Conservation (phyloP, 2,888 invertebrate genomes). For the Chromoteleia sp. region DNA sequence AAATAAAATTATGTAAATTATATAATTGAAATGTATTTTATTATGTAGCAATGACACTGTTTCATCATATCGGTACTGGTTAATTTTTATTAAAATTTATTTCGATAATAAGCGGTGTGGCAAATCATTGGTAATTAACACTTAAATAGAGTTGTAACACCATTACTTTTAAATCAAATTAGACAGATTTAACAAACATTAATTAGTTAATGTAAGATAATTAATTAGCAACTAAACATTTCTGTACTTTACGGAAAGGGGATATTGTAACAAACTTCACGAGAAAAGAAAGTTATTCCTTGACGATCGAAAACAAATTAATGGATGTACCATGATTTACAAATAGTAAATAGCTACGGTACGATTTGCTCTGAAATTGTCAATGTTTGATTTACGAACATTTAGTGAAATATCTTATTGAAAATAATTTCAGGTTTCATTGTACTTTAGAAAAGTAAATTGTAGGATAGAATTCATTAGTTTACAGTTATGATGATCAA, state of each 20-base stretch:
- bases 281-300: no score
- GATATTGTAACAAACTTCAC: no score
- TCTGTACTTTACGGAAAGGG: no score
- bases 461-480: background rate
- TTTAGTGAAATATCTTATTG: no score
- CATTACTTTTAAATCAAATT: slow-evolving; percentile 11
- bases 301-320: no score
- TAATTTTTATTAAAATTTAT: slow-evolving; percentile 27
- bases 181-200: background rate
- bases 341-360: no score
- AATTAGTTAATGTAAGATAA: background rate
- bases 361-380: no score
- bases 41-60: background rate
- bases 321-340: no score
- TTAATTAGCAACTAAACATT: background rate
- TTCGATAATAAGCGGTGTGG: slow-evolving; percentile 32
- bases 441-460: no score
- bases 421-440: no score
- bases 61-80: slow-evolving; percentile 5
- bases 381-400: no score
- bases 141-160: background rate
- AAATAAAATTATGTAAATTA: no score
- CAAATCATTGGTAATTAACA: slow-evolving; percentile 33
- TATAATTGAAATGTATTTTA: background rate
- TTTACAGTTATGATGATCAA: background rate